Evolutionary conservation across 2,888 invertebrate species (phyloP).

Genomic region (Myopa tessellatipennis): DNA sequence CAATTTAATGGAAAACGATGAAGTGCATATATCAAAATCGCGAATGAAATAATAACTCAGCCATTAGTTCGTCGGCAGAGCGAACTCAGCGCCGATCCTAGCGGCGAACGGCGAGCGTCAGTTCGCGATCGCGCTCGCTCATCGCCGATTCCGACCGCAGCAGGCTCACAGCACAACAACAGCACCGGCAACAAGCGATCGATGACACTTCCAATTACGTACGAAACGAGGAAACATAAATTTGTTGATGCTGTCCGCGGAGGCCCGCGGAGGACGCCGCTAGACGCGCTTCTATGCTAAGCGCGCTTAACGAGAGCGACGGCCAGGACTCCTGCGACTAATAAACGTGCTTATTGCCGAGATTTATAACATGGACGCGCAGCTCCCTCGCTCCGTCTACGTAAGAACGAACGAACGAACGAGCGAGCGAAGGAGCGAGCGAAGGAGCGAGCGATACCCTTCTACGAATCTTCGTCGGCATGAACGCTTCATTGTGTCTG

Average conservation of each 20-base stretch:
- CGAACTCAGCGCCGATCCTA: slow-evolving; percentile 14
- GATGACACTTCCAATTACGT: slow-evolving; percentile 56
- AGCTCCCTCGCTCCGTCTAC: background rate
- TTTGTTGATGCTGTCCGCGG: slow-evolving; percentile 41
- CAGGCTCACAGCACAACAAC: background rate
- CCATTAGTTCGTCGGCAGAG: slow-evolving; percentile 5
- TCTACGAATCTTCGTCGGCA: too few relatives aligned
- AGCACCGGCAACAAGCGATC: slow-evolving; percentile 47
- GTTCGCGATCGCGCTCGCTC: slow-evolving; percentile 34
- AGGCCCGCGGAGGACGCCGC: background rate
- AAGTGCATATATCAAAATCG: slow-evolving; percentile 54
- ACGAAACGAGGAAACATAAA: slow-evolving; percentile 55
- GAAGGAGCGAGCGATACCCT: too few relatives aligned
- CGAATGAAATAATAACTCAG: slow-evolving; percentile 53
- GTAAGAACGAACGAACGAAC: background rate
- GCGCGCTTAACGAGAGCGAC: background rate
- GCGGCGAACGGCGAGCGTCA: slow-evolving; percentile 31
- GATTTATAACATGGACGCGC: slow-evolving; percentile 25
- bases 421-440: background rate
- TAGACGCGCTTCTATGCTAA: background rate
- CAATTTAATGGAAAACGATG: slow-evolving; percentile 50
- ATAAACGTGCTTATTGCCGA: slow-evolving; percentile 33
- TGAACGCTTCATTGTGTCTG: background rate
- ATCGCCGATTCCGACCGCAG: slow-evolving; percentile 20
- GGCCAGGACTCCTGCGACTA: slow-evolving; percentile 22